phyloP scores from a whole-genome alignment of 1,140 invertebrate species.

The Drosophila ficusphila region DNA sequence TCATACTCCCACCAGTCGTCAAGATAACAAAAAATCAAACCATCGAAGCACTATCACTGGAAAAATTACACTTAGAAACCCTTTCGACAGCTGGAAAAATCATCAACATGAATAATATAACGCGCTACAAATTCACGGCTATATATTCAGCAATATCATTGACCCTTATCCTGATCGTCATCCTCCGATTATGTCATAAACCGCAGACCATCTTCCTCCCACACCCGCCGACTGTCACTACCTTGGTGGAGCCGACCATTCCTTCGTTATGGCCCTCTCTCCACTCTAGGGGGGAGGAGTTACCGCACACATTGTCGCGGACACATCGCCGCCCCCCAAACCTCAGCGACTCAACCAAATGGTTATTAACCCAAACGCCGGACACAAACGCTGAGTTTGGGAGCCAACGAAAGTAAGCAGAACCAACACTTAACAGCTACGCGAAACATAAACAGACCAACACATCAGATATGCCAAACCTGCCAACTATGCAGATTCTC shows the following conservation, averaged over 20 bases:
- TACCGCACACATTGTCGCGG: conserved; percentile 5
- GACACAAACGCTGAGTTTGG: background rate
- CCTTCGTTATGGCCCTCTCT: no score
- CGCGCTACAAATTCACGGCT: background rate
- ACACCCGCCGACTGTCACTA: background rate
- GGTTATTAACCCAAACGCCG: conserved; percentile 3
- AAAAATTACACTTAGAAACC: no score
- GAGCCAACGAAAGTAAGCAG: background rate
- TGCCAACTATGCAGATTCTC: no score
- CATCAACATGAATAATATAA: background rate
- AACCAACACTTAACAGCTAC: no score
- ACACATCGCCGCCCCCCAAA: conserved; percentile 8
- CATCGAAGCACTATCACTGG: background rate
- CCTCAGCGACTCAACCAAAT: background rate
- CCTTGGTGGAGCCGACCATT: background rate
- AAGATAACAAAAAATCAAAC: background rate
- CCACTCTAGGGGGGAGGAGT: background rate
- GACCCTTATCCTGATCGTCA: background rate
- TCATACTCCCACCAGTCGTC: background rate
- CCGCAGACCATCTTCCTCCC: background rate
- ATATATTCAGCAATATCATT: background rate
- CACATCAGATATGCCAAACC: no score
- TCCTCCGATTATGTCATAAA: background rate
- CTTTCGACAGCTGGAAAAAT: no score
- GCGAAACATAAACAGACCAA: no score